Evolutionary conservation across 2,888 invertebrate genomes (phyloP).

Genomic region (Craniophora ligustri): DNA sequence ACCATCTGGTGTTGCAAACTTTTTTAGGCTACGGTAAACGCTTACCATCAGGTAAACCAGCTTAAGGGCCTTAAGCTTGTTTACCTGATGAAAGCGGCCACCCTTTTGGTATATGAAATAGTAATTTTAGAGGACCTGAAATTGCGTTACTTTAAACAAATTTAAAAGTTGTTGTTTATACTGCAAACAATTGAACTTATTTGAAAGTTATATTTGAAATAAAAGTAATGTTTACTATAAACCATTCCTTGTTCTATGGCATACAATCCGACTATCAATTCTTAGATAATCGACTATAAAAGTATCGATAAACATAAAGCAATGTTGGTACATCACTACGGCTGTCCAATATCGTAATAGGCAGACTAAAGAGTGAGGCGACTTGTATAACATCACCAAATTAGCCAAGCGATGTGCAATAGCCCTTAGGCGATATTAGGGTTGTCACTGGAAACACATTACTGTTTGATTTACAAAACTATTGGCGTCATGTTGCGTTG

Average conservation of each 20-base stretch:
- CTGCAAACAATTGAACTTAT: no score
- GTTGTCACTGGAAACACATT: slow-evolving; percentile 61
- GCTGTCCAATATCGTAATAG: slow-evolving; percentile 85
- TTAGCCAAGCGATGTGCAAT: slow-evolving; percentile 84
- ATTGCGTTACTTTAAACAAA: no score
- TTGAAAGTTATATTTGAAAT: not conserved
- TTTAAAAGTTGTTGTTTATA: no score
- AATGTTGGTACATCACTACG: slow-evolving; percentile 61
- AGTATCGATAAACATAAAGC: slow-evolving; percentile 38
- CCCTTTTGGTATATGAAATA: no score
- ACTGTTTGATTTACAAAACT: slow-evolving; percentile 31
- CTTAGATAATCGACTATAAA: slow-evolving; percentile 25
- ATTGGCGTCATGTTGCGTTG: slow-evolving; percentile 39
- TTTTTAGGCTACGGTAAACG: no score
- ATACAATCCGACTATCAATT: not conserved
- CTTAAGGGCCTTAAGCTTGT: no score
- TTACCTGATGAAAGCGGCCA: no score
- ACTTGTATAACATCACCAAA: slow-evolving; percentile 88
- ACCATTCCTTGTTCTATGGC: not conserved
- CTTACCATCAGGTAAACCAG: no score
- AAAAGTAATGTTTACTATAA: not conserved
- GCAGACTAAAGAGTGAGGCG: slow-evolving; percentile 86
- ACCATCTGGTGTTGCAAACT: no score
- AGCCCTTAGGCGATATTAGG: slow-evolving; percentile 79
- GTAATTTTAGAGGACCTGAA: no score